Conservation (phyloP, 2,113 vertebrate species). For the Scatophagus argus region DNA sequence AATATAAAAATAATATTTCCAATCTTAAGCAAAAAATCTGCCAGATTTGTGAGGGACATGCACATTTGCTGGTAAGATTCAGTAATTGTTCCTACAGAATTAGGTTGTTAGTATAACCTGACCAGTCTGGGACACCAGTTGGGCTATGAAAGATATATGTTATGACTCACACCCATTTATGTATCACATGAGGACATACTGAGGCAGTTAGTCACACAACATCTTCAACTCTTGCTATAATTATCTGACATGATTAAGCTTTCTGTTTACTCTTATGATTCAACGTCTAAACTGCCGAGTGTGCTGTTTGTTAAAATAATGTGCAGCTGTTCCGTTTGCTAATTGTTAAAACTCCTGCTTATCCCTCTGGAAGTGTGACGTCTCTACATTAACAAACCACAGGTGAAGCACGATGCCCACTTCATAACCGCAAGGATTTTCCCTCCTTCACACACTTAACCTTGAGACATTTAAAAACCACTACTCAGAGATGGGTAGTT, state of each 20-base stretch:
- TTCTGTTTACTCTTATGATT: conserved; percentile 55
- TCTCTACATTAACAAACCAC: conserved; percentile 37
- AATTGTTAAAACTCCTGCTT: conserved; percentile 39
- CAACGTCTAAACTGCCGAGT: conserved; percentile 48
- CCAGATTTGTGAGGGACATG: neutral
- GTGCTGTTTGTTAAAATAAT: conserved; percentile 28
- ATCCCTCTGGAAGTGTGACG: conserved; percentile 17
- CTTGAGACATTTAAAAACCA: conserved; percentile 12
- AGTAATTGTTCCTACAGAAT: neutral
- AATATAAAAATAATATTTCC: neutral
- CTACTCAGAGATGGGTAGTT: neutral
- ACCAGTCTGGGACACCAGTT: neutral
- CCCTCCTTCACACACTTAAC: neutral
- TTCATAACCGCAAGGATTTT: neutral
- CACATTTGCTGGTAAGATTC: neutral
- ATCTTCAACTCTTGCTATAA: conserved; percentile 42
- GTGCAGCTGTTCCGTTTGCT: conserved; percentile 54
- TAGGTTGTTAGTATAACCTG: neutral
- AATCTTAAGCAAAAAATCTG: too few species aligned
- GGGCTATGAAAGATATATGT: neutral
- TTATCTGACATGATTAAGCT: conserved; percentile 51
- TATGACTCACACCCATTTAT: conserved; percentile 24
- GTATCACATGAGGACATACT: neutral
- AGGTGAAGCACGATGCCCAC: conserved; percentile 20
- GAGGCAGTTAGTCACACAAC: conserved; percentile 22